Base-by-base conservation (phyloP, 1,140 invertebrate genomes). In the Ceratina japonica region DNA sequence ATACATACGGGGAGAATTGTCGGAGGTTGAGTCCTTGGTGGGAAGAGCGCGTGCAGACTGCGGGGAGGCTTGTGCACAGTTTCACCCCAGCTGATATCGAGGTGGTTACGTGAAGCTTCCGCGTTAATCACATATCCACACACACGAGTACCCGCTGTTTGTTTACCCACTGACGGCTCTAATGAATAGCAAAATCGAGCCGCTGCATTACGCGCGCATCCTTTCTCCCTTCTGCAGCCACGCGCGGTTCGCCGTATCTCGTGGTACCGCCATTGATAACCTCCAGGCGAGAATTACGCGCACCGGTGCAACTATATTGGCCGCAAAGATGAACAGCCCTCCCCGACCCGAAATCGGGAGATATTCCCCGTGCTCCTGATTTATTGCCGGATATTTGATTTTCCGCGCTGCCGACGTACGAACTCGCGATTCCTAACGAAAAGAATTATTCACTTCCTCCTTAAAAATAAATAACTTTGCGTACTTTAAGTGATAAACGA, bases 101-200 rank as follows among this genome's bases (percentile, higher is more conserved):
- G 70, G 80, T 76, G 85, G 87, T 89, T 88, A 86, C 86, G 83
- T 69, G 80, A 68, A 86, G 86, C 86, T 86, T 88, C 84, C 83
- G 82, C 88, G 89, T 90, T 90, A 90, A 90, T 90, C 89, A 89
- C 89, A 86, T 89, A 90, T 89, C 81, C 87, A 83, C 87, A 86
- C 84, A 88, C 83, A 79, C 77, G 77, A 81, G 75, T 71, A 76
- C 74, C 85, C 75, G 78, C 84, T 88, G 85, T 89, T 89, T 90
- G 88, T 90, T 90, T 90, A 87, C 85, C 74, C 80, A 82, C 83
- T 85, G 87, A 89, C 83, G 84, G 89, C 86, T 89, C 84, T 88
- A 90, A 89, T 88, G 86, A 91, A 91, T 91, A 89, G 90, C 89
- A 87, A 91, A 91, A 91, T 91, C 87, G 87, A 87, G 87, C 84